These are phyloP conservation scores for Congeria kusceri DNA, from an alignment of 2,888 invertebrate genomes.

Conservation along the genomic window DNA sequence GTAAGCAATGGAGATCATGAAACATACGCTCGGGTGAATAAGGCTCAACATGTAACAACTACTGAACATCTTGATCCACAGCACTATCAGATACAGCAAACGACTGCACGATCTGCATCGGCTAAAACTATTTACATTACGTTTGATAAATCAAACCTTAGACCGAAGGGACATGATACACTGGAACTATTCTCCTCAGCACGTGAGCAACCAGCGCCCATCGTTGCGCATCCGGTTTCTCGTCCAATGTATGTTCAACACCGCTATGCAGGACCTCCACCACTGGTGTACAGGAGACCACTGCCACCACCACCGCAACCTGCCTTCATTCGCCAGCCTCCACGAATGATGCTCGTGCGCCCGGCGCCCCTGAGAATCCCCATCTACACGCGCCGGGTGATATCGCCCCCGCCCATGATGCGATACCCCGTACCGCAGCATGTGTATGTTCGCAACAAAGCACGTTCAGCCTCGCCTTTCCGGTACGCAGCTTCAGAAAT, in stretches of 20 bases:
- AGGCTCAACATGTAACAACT: neutral
- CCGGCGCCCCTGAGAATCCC: conserved; percentile 17
- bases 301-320: conserved; percentile 17
- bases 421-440: conserved; percentile 14
- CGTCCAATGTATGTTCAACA: conserved; percentile 3
- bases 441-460: conserved; percentile 14
- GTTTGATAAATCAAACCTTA: conserved; percentile 56
- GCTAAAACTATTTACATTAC: conserved; percentile 49
- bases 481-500: conserved; percentile 30
- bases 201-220: neutral
- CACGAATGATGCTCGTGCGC: neutral
- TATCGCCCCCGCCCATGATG: conserved; percentile 21
- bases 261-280: neutral
- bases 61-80: conserved; percentile 2
- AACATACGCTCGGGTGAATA: conserved; percentile 2
- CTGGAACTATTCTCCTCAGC: conserved; percentile 20
- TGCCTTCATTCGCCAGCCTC: conserved; percentile 14
- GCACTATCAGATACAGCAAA: conserved; percentile 26
- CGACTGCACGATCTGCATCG: neutral
- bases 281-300: conserved; percentile 6
- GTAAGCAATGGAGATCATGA: neutral
- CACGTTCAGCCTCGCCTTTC: conserved; percentile 54
- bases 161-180: conserved; percentile 24
- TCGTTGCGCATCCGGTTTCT: neutral
- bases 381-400: neutral